These are phyloP conservation scores for Ceratosolen solmsi DNA, from an alignment of 1,140 invertebrate species.

Conservation along the genomic window DNA sequence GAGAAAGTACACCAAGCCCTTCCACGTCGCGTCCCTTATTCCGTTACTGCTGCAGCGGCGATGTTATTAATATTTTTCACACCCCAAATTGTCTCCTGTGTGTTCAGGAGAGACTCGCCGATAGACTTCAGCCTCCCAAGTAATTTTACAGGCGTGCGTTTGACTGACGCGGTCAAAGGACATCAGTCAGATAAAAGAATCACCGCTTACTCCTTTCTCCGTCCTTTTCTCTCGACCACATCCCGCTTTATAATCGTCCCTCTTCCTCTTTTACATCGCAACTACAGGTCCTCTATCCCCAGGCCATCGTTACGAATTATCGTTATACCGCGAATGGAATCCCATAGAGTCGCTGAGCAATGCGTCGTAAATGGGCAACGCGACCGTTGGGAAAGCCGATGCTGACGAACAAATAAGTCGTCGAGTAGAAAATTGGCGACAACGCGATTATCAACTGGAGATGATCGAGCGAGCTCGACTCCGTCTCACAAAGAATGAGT, in stretches of 20 bases:
- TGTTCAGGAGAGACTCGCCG: constrained; percentile 51
- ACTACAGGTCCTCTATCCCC: not conserved
- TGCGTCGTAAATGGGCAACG: not conserved
- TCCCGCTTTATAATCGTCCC: not conserved
- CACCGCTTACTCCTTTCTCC: not conserved
- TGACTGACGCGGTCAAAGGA: constrained; percentile 67
- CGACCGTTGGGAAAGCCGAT: not conserved
- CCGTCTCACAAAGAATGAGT: not conserved
- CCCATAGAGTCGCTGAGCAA: not conserved
- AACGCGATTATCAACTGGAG: constrained; percentile 15
- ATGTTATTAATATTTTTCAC: constrained; percentile 73
- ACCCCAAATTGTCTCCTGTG: constrained; percentile 68
- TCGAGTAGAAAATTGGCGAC: constrained; percentile 4
- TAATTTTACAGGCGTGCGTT: constrained; percentile 67
- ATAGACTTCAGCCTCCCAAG: constrained; percentile 56
- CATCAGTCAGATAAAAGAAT: constrained; percentile 51
- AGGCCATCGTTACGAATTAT: not conserved
- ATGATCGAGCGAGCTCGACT: constrained; percentile 8
- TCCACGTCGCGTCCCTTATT: constrained; percentile 54
- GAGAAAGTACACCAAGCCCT: not conserved
- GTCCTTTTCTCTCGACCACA: not conserved
- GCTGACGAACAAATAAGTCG: not conserved
- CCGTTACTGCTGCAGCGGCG: constrained; percentile 50
- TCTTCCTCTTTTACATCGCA: not conserved
- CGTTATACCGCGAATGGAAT: not conserved